phyloP scores from a whole-genome alignment of 2,113 vertebrate species.

The Lepisosteus oculatus region DNA sequence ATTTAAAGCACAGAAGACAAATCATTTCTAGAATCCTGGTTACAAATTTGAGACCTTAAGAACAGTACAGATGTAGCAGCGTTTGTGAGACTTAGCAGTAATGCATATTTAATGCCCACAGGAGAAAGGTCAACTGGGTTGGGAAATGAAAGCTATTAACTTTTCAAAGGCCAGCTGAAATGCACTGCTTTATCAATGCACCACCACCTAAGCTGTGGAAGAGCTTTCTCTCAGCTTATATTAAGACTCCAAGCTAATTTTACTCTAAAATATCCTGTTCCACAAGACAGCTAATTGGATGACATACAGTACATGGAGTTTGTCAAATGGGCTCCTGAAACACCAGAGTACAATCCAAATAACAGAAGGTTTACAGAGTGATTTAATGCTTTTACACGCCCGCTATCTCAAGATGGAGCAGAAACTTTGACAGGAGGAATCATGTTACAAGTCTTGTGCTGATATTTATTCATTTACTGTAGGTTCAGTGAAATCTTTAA shows the following conservation, averaged over 20 bases:
- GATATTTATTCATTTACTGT: not conserved
- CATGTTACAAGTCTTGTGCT: not conserved
- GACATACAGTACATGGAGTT: not conserved
- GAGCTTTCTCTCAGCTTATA: constrained; percentile 1
- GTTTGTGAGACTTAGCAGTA: constrained; percentile 47
- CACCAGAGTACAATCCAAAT: not conserved
- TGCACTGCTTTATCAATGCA: constrained; percentile 29
- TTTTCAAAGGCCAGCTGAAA: constrained; percentile 26
- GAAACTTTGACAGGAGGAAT: too few relatives aligned
- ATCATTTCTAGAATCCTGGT: not conserved
- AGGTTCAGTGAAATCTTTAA: too few relatives aligned
- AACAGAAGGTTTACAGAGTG: not conserved
- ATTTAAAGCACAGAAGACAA: not conserved
- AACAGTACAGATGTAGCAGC: constrained; percentile 28
- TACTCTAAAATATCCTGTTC: not conserved
- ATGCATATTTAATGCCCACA: constrained; percentile 55
- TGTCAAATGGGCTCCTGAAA: not conserved
- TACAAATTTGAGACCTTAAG: not conserved
- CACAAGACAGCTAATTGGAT: not conserved
- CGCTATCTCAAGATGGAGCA: too few relatives aligned
- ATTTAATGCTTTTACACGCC: too few relatives aligned
- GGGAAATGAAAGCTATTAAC: constrained; percentile 54
- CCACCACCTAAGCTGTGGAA: not conserved
- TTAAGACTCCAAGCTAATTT: not conserved
- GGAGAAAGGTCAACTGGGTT: constrained; percentile 46